Conservation (phyloP, 1,140 invertebrate genomes). For the Oncopodura yosiiana region DNA sequence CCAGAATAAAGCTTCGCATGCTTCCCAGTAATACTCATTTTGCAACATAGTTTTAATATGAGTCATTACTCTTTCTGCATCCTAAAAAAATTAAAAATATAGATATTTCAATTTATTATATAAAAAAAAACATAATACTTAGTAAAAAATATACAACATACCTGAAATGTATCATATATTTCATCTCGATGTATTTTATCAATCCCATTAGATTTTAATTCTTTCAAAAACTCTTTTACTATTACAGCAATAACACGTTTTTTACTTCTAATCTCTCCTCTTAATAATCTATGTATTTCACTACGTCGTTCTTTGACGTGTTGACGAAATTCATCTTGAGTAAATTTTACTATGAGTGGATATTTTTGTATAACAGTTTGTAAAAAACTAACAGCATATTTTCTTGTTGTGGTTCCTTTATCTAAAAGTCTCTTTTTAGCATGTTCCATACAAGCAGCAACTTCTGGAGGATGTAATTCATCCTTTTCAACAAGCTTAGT, state of each 20-base stretch:
- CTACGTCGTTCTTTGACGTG: neutral
- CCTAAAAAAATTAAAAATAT: neutral
- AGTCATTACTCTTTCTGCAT: neutral
- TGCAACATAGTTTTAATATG: neutral
- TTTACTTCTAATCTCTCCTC: neutral
- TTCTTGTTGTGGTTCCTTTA: constrained; percentile 11
- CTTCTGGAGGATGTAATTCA: constrained; percentile 1
- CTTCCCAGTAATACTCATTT: constrained; percentile 1
- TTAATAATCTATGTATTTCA: neutral
- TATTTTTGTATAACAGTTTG: constrained; percentile 1
- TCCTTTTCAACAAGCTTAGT: constrained; percentile 7
- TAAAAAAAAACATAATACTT: too few relatives aligned
- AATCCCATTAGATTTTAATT: too few relatives aligned
- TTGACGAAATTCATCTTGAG: neutral
- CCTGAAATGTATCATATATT: too few relatives aligned
- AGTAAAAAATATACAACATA: too few relatives aligned
- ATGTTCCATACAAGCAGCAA: neutral
- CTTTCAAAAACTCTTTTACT: neutral
- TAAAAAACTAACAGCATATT: constrained; percentile 9
- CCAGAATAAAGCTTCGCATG: constrained; percentile 5
- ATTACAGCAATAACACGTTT: neutral
- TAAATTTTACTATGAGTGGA: constrained; percentile 6
- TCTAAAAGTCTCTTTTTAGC: constrained; percentile 15
- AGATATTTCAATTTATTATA: too few relatives aligned
- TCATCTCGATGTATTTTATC: too few relatives aligned